Conservation (phyloP, 2,113 vertebrate species). For the Bujurquina vittata region DNA sequence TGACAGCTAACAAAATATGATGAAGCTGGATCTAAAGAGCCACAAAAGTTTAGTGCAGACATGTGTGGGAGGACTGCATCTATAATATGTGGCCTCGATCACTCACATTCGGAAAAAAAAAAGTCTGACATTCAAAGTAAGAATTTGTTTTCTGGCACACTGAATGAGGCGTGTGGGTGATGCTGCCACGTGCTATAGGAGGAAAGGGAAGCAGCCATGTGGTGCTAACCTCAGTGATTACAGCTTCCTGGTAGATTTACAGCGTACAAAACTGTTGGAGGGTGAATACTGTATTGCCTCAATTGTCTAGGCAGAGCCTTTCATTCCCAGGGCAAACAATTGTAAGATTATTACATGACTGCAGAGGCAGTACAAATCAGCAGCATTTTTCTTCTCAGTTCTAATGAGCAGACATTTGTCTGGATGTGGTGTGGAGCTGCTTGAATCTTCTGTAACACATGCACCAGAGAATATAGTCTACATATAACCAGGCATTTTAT, state of each 20-base stretch:
- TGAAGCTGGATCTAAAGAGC: slow-evolving; percentile 34
- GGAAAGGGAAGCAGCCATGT: slow-evolving; percentile 51
- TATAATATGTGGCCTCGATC: slow-evolving; percentile 30
- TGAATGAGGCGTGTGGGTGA: slow-evolving; percentile 29
- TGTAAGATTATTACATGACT: not conserved
- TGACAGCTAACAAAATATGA: slow-evolving; percentile 37
- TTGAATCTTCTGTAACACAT: not conserved
- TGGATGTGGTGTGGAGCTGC: not conserved
- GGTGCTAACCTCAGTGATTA: slow-evolving; percentile 11
- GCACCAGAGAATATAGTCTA: not conserved
- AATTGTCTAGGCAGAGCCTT: not conserved
- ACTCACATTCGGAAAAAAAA: slow-evolving; percentile 45
- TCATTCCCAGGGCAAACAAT: not conserved
- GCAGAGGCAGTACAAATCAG: not conserved
- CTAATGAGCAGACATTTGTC: not conserved
- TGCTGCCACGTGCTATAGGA: not conserved
- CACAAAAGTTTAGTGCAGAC: slow-evolving; percentile 36
- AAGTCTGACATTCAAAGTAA: slow-evolving; percentile 35
- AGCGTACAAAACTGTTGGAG: slow-evolving; percentile 23
- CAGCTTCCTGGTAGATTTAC: slow-evolving; percentile 45
- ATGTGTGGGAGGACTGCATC: slow-evolving; percentile 49
- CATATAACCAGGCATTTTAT: not conserved
- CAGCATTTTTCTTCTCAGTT: not conserved
- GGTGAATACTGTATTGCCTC: not conserved
- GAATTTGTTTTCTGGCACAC: slow-evolving; percentile 20